Percentiles rank a stretch among this genome's conserved stretches.
These are phyloP conservation scores for Blastobasis adustella DNA, from an alignment of 2,888 invertebrate species.

Conservation along the genomic window DNA sequence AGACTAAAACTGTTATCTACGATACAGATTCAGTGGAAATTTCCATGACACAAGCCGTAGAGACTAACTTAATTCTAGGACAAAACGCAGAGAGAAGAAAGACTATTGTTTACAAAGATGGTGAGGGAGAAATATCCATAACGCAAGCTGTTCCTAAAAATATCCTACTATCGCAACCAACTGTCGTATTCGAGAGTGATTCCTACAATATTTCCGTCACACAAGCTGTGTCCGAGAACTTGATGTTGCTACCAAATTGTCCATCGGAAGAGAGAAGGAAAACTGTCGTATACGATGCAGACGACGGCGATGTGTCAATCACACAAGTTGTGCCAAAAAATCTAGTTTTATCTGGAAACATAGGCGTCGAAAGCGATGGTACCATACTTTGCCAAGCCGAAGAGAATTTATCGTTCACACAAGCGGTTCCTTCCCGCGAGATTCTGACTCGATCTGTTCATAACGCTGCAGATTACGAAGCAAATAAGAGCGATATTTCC, in stretches of 20 bases:
- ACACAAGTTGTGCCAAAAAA: conserved; percentile 16
- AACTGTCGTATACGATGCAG: conserved; percentile 17
- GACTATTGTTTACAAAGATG: conserved; percentile 19
- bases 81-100: conserved; percentile 12
- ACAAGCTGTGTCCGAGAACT: conserved; percentile 12
- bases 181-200: neutral
- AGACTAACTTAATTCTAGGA: conserved; percentile 7
- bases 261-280: conserved; percentile 12
- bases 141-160: neutral
- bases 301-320: conserved; percentile 18
- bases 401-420: no score
- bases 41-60: conserved; percentile 24
- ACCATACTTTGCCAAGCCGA: no score
- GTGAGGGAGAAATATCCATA: conserved; percentile 24
- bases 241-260: neutral
- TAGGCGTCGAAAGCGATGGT: no score
- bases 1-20: conserved; percentile 14
- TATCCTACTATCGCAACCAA: neutral
- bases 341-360: conserved; percentile 3
- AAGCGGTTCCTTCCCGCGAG: no score
- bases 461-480: no score
- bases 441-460: no score
- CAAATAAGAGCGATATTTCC: neutral
- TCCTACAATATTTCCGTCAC: conserved; percentile 24
- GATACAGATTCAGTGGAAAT: conserved; percentile 20